These are phyloP conservation scores for Pangasius macronema DNA, from an alignment of 2,797 vertebrate species.

Conservation along the genomic window DNA sequence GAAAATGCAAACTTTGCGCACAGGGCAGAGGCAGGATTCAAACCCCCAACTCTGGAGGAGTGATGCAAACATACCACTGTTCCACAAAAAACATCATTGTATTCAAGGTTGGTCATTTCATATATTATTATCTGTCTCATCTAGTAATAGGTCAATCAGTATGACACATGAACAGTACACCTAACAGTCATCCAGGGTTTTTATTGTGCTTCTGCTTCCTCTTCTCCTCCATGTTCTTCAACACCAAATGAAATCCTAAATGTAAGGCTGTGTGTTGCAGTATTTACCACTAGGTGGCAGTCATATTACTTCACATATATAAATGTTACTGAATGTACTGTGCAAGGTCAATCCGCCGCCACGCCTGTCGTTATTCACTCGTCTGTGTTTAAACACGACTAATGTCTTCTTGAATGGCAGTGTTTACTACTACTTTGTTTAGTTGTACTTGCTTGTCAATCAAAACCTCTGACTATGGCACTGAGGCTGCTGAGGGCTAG, in stretches of 20 bases:
- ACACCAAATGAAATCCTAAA: neutral
- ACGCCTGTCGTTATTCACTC: slow-evolving; percentile 20
- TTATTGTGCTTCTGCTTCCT: neutral
- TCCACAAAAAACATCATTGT: neutral
- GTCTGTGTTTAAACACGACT: neutral
- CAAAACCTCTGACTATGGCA: slow-evolving; percentile 13
- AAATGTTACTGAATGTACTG: neutral
- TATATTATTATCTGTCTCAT: neutral
- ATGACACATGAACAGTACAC: neutral
- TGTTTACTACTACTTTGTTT: neutral
- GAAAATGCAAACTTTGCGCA: no score
- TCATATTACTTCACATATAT: neutral
- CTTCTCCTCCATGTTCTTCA: neutral
- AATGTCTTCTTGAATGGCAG: slow-evolving; percentile 24
- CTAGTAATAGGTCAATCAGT: neutral
- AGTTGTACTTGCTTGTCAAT: slow-evolving; percentile 19
- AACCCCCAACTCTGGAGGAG: no score
- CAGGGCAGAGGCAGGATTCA: no score
- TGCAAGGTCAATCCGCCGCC: slow-evolving; percentile 7
- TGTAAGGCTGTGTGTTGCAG: neutral
- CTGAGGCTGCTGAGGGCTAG: neutral
- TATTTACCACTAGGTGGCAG: slow-evolving; percentile 38
- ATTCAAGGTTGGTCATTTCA: neutral
- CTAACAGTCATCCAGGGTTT: neutral
- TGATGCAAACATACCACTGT: no score